Evolutionary conservation across 1,140 invertebrate species (phyloP), one percentile per base, ranked within the genome.

Genomic region (Drosophila nannoptera): DNA sequence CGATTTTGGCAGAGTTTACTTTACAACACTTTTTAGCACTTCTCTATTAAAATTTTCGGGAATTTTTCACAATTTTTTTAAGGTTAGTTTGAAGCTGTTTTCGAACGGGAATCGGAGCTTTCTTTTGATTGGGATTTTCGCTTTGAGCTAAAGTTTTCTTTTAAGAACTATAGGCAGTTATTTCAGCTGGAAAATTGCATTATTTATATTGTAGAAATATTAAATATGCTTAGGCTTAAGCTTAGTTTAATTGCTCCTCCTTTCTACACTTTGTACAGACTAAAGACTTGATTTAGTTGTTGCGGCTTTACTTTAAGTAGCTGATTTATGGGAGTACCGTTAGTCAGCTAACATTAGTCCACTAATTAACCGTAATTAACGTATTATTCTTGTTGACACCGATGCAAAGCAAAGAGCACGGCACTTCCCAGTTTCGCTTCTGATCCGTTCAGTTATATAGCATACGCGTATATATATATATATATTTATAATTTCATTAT

Each of bases 401-500:
- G 65, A 83, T 83, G 75, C 68, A 46, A 66, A 60, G 63, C 58
- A 50, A 75, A 22, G 22, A 22, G 22, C 22, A 22, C 22, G 22
- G 48, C 69, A 75, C 73, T 78, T 83, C 83, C 78, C 80, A 63
- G 73, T 81, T 69, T 60, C 64, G 56, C 8, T 61, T 22, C 3
- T 46, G 53, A 54, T 61, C 48, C 29, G 32, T 31, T 64, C 46
- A 16, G 5, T 55, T 63, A 61, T 42, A 32, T 42, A 33, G 1
- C 8, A 11, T 11, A 4, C 7, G 11, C 35, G 4, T 35, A 35
- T 11, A 38, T 4, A 38, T 11, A 38, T 0, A 11, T 49, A 43
- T 66, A 42, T 50, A 22, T 14, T 74, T 84, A 84, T 86, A 80
- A 84, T 84, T 83, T 84, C 73, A 84, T 80, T 84, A 86, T 84